These are phyloP conservation scores for Ceratosolen solmsi DNA, from an alignment of 1,140 invertebrate species.

Conservation along the genomic window DNA sequence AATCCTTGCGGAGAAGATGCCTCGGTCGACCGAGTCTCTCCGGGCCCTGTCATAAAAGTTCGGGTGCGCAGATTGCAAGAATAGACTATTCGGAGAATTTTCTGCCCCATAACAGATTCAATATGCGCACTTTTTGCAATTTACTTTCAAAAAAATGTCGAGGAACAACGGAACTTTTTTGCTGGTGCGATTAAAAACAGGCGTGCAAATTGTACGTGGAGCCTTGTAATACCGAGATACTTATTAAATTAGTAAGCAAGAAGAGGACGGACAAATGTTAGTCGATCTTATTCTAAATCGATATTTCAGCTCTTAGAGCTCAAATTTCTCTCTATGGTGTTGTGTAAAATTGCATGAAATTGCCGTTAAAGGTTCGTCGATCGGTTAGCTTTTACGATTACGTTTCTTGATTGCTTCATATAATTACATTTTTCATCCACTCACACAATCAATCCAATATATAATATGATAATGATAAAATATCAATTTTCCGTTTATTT, in stretches of 20 bases:
- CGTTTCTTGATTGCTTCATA: no score
- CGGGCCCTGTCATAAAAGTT: constrained; percentile 8
- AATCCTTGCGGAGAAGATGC: neutral
- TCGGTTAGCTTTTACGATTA: no score
- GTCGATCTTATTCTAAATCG: neutral
- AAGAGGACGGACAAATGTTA: neutral
- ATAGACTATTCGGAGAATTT: constrained; percentile 16
- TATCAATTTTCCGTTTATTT: no score
- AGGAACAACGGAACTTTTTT: neutral
- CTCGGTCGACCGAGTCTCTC: neutral
- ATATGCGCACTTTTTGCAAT: constrained; percentile 17
- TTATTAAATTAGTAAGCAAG: neutral
- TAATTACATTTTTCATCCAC: no score
- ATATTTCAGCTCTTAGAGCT: neutral
- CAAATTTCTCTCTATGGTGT: no score
- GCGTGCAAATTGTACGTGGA: neutral
- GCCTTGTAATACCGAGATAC: neutral
- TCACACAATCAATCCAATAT: no score
- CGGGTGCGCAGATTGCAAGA: constrained; percentile 4
- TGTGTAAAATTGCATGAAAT: no score
- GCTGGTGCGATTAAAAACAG: neutral
- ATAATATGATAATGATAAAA: no score
- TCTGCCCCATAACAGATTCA: constrained; percentile 10
- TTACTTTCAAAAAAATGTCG: neutral
- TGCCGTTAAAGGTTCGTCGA: no score